Conservation (phyloP, 1,140 invertebrate species). For the Dermatophagoides farinae region DNA sequence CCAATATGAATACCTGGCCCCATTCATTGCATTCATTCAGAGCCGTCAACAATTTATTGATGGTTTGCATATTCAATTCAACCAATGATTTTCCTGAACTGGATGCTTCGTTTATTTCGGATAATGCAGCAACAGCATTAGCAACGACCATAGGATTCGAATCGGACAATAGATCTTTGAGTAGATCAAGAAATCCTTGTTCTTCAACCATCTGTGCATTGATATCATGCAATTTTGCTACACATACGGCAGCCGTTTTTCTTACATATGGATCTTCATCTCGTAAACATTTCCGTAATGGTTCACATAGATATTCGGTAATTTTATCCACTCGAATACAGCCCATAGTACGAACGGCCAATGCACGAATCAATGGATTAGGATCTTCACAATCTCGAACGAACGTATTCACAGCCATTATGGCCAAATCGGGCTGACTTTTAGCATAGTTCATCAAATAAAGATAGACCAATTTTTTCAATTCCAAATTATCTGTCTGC, state of each 20-base stretch:
- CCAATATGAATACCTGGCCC: conserved; percentile 96
- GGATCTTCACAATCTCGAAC: conserved; percentile 99
- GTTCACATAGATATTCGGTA: conserved; percentile 97
- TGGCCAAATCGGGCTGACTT: conserved; percentile 98
- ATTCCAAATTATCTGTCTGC: conserved; percentile 98
- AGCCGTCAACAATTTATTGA: conserved; percentile 94
- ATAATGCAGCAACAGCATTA: conserved; percentile 93
- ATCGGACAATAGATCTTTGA: conserved; percentile 90
- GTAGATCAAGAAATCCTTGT: conserved; percentile 89
- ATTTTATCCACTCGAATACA: conserved; percentile 99
- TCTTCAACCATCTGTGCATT: conserved; percentile 92
- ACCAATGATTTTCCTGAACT: conserved; percentile 74
- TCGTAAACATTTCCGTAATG: conserved; percentile 87
- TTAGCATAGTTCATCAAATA: conserved; percentile 99
- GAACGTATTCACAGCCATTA: conserved; percentile 99
- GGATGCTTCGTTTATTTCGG: conserved; percentile 94
- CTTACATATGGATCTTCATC: conserved; percentile 99
- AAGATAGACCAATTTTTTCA: conserved; percentile 97
- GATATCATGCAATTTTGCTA: conserved; percentile 97
- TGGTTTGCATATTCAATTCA: conserved; percentile 90
- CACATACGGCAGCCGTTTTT: conserved; percentile 97
- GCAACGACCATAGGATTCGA: conserved; percentile 99
- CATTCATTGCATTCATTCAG: conserved; percentile 98
- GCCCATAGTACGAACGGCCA: conserved; percentile 98
- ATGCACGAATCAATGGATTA: conserved; percentile 90